Conservation (phyloP, 2,888 invertebrate species). For the Chirona hameri region DNA sequence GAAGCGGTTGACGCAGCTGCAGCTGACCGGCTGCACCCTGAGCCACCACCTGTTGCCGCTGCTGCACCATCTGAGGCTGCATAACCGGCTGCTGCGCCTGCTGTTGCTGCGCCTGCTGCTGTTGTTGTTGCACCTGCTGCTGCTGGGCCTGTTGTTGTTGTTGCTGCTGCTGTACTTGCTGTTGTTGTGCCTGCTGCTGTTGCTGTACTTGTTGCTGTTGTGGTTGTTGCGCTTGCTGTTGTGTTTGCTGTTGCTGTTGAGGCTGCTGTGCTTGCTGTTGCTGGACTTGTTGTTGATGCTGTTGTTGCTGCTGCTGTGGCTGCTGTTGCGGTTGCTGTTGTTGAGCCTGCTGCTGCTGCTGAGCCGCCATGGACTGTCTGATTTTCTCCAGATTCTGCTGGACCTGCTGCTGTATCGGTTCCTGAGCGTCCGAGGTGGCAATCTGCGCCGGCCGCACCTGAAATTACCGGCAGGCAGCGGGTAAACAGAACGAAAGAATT, state of each 20-base stretch:
- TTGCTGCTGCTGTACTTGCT: constrained; percentile 7
- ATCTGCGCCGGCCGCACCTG: constrained; percentile 5
- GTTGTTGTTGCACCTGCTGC: constrained; percentile 37
- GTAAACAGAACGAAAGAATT: not conserved
- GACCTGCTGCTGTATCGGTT: constrained; percentile 29
- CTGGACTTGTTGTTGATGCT: constrained; percentile 39
- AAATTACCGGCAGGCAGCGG: not conserved
- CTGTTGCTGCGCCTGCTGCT: constrained; percentile 34
- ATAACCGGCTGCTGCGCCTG: constrained; percentile 43
- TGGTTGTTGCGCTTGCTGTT: constrained; percentile 32
- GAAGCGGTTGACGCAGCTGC: constrained; percentile 26
- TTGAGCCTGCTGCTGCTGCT: constrained; percentile 51
- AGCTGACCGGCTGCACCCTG: not conserved
- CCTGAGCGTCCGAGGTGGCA: not conserved
- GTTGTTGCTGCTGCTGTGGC: constrained; percentile 45
- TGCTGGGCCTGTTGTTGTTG: constrained; percentile 2
- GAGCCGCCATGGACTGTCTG: constrained; percentile 42
- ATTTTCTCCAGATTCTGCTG: constrained; percentile 30
- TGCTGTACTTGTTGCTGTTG: no score
- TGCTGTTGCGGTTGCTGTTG: constrained; percentile 41
- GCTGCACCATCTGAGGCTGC: constrained; percentile 37
- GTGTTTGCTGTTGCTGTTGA: constrained; percentile 30
- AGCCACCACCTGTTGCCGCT: constrained; percentile 36
- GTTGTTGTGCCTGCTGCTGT: no score
- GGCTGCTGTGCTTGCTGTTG: constrained; percentile 33